phyloP scores from a whole-genome alignment of 2,113 vertebrate genomes.

The Hiodon alosoides region DNA sequence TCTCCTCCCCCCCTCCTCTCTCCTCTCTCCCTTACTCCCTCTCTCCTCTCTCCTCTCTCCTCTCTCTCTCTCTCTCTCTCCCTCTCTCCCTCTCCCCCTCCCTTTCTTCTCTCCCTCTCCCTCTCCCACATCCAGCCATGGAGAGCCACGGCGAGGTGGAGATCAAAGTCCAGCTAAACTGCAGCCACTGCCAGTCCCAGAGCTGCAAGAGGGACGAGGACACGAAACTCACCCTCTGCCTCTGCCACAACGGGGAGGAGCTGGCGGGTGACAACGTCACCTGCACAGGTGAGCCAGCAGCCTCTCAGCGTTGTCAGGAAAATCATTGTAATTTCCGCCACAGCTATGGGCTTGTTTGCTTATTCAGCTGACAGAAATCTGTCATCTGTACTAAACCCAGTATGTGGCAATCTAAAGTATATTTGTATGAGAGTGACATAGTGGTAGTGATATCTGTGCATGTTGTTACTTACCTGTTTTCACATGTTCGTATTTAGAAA shows the following conservation, averaged over 20 bases:
- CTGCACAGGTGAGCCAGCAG: constrained; percentile 58
- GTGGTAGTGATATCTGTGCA: no score
- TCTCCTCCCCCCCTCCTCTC: no score
- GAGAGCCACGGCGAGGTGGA: constrained; percentile 83
- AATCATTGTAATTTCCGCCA: no score
- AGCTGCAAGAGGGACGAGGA: constrained; percentile 73
- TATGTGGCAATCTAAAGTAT: no score
- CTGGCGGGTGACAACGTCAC: constrained; percentile 76
- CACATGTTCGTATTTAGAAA: no score
- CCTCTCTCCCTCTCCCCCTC: neutral
- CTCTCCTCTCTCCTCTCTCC: neutral
- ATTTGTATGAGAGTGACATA: no score
- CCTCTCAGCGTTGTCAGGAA: no score
- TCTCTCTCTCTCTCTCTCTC: neutral
- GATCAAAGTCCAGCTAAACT: constrained; percentile 77
- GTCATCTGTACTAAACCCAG: no score
- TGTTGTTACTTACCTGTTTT: no score
- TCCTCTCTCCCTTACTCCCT: neutral
- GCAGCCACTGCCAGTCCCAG: constrained; percentile 80
- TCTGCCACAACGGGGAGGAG: constrained; percentile 71
- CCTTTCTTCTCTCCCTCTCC: neutral
- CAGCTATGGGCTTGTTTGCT: no score
- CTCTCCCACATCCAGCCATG: constrained; percentile 57
- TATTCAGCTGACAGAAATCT: no score
- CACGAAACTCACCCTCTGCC: constrained; percentile 64